Conservation (phyloP, 2,797 vertebrate species). For the Crocodylus rhombifer region DNA sequence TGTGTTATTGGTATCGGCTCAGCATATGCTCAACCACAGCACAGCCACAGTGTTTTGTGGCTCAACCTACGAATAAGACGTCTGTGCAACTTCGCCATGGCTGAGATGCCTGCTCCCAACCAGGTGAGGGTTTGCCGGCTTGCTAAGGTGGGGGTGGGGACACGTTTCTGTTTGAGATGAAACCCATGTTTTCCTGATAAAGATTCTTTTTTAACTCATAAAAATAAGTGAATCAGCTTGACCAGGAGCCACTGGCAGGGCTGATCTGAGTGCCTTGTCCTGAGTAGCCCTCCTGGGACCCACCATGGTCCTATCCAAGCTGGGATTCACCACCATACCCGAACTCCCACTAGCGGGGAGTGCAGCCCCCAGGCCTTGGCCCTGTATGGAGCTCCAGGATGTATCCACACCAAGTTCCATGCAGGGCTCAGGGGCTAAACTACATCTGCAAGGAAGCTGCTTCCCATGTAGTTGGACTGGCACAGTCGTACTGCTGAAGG, state of each 20-base stretch:
- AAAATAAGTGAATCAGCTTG: too few relatives aligned
- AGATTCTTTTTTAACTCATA: too few relatives aligned
- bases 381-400: not conserved
- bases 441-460: not conserved
- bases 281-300: not conserved
- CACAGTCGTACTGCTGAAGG: not conserved
- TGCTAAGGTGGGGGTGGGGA: not conserved
- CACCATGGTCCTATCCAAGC: not conserved
- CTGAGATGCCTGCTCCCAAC: not conserved
- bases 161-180: not conserved
- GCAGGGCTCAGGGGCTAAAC: not conserved
- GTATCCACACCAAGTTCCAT: not conserved
- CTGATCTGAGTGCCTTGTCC: too few relatives aligned
- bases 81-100: not conserved
- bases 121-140: slow-evolving; percentile 23
- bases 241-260: too few relatives aligned
- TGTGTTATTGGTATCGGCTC: too few relatives aligned
- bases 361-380: not conserved
- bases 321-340: too few relatives aligned
- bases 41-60: too few relatives aligned
- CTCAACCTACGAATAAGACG: too few relatives aligned
- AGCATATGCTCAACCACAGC: too few relatives aligned
- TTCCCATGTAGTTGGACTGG: not conserved
- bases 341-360: not conserved
- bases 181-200: not conserved